Conservation (phyloP, 2,888 invertebrate genomes). For the Ypsolopha scabrella region DNA sequence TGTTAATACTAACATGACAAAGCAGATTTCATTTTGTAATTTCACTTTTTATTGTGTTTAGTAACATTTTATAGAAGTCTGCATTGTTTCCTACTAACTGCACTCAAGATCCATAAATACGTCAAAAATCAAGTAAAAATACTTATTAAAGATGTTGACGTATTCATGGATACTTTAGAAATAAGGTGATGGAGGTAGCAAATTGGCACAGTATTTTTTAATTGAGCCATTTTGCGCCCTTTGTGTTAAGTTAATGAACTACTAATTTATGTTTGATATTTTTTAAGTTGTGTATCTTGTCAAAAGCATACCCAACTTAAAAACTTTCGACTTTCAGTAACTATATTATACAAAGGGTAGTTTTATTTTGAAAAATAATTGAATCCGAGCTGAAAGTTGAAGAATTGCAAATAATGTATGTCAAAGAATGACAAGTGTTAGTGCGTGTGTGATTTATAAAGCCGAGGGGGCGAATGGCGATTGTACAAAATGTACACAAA, state of each 20-base stretch:
- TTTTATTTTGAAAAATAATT: not conserved
- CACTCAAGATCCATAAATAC: not conserved
- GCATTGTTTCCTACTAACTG: constrained; percentile 12
- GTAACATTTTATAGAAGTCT: constrained; percentile 6
- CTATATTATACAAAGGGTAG: not conserved
- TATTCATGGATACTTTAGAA: not conserved
- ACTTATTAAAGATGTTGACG: not conserved
- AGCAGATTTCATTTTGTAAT: constrained; percentile 13
- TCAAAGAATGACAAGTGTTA: constrained; percentile 55
- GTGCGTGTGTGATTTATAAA: constrained; percentile 45
- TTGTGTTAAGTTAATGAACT: not conserved
- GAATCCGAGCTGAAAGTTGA: not conserved
- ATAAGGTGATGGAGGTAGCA: not conserved
- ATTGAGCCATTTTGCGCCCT: not conserved
- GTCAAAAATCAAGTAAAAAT: not conserved
- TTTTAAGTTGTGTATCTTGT: not conserved
- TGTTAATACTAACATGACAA: constrained; percentile 46
- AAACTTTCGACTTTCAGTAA: not conserved
- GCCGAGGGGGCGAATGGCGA: constrained; percentile 29
- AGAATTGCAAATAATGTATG: constrained; percentile 18
- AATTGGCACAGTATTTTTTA: not conserved
- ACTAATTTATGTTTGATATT: not conserved
- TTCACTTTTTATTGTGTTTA: no score
- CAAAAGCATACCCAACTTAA: not conserved
- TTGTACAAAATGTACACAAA: not conserved